These are phyloP conservation scores for Hetaerina titia DNA, from an alignment of 2,888 invertebrate species.

Conservation along the genomic window DNA sequence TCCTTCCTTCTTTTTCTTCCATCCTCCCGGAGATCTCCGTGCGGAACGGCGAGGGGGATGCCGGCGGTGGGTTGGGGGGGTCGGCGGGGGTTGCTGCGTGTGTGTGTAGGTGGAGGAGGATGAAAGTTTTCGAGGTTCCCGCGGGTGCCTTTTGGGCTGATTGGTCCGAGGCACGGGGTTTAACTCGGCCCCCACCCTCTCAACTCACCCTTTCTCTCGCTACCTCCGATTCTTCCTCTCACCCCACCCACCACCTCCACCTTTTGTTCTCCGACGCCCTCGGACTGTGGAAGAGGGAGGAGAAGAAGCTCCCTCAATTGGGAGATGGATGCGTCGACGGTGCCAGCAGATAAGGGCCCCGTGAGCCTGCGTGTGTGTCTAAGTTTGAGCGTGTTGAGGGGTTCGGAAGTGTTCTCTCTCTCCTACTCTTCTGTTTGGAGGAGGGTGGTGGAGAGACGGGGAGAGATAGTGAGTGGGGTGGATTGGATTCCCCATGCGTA, in stretches of 20 bases:
- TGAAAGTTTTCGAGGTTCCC: not conserved
- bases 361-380: not conserved
- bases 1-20: not conserved
- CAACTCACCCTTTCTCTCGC: not conserved
- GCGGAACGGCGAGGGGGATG: too few relatives aligned
- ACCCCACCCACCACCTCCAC: not conserved
- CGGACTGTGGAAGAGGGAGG: not conserved
- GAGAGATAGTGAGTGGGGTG: not conserved
- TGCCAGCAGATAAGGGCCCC: not conserved
- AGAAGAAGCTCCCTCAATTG: constrained; percentile 27
- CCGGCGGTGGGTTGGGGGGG: too few relatives aligned
- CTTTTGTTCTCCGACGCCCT: constrained; percentile 49
- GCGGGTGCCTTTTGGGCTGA: constrained; percentile 24
- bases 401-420: not conserved
- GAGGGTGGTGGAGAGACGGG: not conserved
- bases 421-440: not conserved
- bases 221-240: not conserved
- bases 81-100: too few relatives aligned
- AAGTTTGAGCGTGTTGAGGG: not conserved
- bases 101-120: not conserved
- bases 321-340: constrained; percentile 37
- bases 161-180: constrained; percentile 26
- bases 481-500: not conserved
- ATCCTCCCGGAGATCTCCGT: too few relatives aligned
- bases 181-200: not conserved